Conservation (phyloP, 2,797 vertebrate species). For the Microctenopoma steveboyesi region DNA sequence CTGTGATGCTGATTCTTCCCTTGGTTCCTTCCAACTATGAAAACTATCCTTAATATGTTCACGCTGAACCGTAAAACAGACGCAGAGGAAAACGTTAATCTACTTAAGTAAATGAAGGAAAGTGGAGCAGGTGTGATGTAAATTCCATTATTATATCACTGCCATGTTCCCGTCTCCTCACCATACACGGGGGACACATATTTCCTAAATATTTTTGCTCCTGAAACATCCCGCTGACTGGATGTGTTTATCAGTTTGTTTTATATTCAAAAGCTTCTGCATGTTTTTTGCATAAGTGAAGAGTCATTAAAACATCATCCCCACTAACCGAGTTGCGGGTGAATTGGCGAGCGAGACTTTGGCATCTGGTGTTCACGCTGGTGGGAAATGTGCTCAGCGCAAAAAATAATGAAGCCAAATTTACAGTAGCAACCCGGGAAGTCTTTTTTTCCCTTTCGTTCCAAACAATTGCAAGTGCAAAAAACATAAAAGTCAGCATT, state of each 20-base stretch:
- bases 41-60: too few relatives aligned
- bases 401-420: background rate
- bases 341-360: background rate
- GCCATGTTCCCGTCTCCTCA: too few relatives aligned
- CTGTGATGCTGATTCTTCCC: too few relatives aligned
- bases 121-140: background rate
- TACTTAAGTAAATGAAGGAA: too few relatives aligned
- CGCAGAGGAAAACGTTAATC: too few relatives aligned
- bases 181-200: too few relatives aligned
- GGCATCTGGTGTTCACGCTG: background rate
- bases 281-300: slow-evolving; percentile 3
- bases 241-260: background rate
- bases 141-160: background rate
- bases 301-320: background rate
- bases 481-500: too few relatives aligned
- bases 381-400: background rate
- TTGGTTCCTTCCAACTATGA: too few relatives aligned
- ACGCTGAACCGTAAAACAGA: too few relatives aligned
- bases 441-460: too few relatives aligned
- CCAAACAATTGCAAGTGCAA: too few relatives aligned
- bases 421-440: background rate
- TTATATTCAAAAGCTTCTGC: background rate
- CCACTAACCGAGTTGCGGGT: slow-evolving; percentile 16
- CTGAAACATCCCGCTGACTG: background rate
- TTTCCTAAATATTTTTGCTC: too few relatives aligned